These are phyloP conservation scores for Polymixis flavicincta DNA, from an alignment of 2,888 invertebrate genomes.

Conservation along the genomic window DNA sequence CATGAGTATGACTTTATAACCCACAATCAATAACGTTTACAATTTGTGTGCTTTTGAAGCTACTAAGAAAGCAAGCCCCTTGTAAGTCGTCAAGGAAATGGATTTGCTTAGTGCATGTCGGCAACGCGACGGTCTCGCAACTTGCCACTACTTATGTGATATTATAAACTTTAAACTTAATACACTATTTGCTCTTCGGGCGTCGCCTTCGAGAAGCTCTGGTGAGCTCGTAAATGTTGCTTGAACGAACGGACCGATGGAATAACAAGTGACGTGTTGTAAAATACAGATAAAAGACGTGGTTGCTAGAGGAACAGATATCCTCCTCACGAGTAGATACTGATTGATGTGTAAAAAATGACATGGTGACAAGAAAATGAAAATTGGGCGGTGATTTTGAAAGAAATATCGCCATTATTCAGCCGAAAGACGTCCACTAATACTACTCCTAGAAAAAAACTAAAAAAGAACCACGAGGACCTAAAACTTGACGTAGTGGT, in stretches of 20 bases:
- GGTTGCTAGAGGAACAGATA: background rate
- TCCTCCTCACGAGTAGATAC: background rate
- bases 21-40: background rate
- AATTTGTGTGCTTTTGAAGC: slow-evolving; percentile 9
- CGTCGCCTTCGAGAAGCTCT: slow-evolving; percentile 20
- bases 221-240: slow-evolving; percentile 44
- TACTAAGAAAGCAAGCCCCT: slow-evolving; percentile 20
- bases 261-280: slow-evolving; percentile 18
- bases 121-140: slow-evolving; percentile 25
- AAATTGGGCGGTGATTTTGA: background rate
- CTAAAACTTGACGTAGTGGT: background rate
- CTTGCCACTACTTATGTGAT: slow-evolving; percentile 50
- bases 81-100: slow-evolving; percentile 47
- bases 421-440: background rate
- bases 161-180: slow-evolving; percentile 60
- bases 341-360: background rate
- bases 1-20: background rate
- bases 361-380: background rate
- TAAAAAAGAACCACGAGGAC: background rate
- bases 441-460: background rate
- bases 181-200: slow-evolving; percentile 47
- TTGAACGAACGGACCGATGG: slow-evolving; percentile 17
- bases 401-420: no score
- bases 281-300: slow-evolving; percentile 6
- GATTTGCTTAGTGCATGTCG: slow-evolving; percentile 51